Conservation (phyloP, 2,113 vertebrate genomes). For the Notothenia coriiceps region DNA sequence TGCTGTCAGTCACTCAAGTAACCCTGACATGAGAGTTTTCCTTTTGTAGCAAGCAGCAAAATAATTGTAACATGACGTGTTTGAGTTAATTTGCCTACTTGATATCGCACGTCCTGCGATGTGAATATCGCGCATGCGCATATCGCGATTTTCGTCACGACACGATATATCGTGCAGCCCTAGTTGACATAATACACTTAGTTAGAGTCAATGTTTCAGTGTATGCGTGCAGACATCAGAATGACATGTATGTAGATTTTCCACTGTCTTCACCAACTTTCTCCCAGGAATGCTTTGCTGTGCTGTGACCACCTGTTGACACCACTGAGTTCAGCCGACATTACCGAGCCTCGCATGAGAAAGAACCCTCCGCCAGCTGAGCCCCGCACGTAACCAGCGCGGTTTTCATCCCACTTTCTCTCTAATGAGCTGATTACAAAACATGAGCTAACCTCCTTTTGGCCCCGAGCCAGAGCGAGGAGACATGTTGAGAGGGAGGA, state of each 20-base stretch:
- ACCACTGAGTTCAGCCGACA: constrained; percentile 12
- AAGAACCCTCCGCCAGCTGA: constrained; percentile 24
- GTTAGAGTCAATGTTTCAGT: background rate
- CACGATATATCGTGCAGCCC: too few relatives aligned
- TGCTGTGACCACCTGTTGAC: constrained; percentile 52
- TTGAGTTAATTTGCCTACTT: too few relatives aligned
- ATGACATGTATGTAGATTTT: constrained; percentile 1
- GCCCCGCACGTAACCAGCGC: constrained; percentile 17
- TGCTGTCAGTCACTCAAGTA: too few relatives aligned
- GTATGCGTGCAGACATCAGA: background rate
- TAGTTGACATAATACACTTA: too few relatives aligned
- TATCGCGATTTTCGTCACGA: too few relatives aligned
- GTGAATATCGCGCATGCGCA: too few relatives aligned
- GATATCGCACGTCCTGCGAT: too few relatives aligned
- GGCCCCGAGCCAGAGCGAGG: constrained; percentile 66
- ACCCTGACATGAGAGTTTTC: too few relatives aligned
- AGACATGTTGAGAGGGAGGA: constrained; percentile 54
- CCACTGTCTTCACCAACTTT: constrained; percentile 20
- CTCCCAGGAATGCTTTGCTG: constrained; percentile 7
- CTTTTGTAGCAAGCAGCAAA: too few relatives aligned
- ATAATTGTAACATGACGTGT: too few relatives aligned
- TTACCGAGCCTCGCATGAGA: constrained; percentile 26
- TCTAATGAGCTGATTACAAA: constrained; percentile 63
- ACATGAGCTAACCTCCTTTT: constrained; percentile 66
- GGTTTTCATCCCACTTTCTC: constrained; percentile 44